These are phyloP conservation scores for Arctopsyche grandis DNA, from an alignment of 1,140 invertebrate species.

Conservation along the genomic window DNA sequence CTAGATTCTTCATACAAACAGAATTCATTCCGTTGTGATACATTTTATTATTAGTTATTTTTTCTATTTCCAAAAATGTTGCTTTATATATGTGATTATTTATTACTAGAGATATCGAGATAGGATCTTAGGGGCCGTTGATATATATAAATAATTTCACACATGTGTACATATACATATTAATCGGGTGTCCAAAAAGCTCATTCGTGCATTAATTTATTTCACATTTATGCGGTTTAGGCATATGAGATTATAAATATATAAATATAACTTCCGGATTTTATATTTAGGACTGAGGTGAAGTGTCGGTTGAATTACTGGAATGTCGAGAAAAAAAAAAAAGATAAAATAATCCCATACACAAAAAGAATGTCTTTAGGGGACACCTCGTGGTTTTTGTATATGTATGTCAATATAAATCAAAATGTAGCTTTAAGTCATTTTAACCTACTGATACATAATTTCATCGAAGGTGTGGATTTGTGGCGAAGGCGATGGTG, in stretches of 20 bases:
- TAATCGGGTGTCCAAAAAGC: conserved; percentile 49
- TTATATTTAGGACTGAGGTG: conserved; percentile 14
- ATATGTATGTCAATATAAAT: conserved; percentile 54
- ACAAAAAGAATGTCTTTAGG: conserved; percentile 8
- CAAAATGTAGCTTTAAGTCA: conserved; percentile 53
- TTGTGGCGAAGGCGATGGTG: conserved; percentile 9
- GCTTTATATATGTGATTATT: conserved; percentile 30
- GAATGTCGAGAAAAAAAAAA: neutral
- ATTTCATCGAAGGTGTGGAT: conserved; percentile 52
- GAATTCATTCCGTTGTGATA: conserved; percentile 38
- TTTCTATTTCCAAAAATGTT: conserved; percentile 19
- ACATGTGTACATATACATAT: conserved; percentile 51
- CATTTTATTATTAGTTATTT: conserved; percentile 29
- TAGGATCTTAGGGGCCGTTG: conserved; percentile 52
- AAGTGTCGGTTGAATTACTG: neutral
- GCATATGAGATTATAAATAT: conserved; percentile 18
- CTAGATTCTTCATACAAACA: conserved; percentile 34
- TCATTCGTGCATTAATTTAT: conserved; percentile 20
- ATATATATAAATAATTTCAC: conserved; percentile 50
- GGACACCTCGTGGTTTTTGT: conserved; percentile 48
- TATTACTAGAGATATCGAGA: neutral
- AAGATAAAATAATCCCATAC: neutral
- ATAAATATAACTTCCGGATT: conserved; percentile 22
- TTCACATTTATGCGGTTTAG: conserved; percentile 25
- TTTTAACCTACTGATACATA: conserved; percentile 55